Conservation (phyloP, 1,140 invertebrate species). For the Plectus sambesii region DNA sequence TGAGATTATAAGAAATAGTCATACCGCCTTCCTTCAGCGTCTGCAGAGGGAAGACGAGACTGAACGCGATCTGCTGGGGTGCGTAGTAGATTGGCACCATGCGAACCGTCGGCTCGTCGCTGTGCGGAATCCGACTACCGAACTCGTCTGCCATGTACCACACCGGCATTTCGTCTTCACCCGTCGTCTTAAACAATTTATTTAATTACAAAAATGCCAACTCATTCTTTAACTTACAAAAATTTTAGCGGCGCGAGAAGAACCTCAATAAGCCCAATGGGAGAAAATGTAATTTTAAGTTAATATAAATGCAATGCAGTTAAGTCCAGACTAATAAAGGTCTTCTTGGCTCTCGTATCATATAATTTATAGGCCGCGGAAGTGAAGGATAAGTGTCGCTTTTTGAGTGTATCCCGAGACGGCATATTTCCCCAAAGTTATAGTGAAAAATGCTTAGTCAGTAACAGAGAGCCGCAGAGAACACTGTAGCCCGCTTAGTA, state of each 20-base stretch:
- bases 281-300: no score
- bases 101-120: constrained; percentile 65
- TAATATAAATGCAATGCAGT: constrained; percentile 34
- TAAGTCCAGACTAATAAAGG: constrained; percentile 27
- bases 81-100: constrained; percentile 66
- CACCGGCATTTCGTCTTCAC: constrained; percentile 44
- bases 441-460: no score
- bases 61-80: constrained; percentile 59
- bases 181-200: constrained; percentile 29
- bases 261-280: no score
- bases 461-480: no score
- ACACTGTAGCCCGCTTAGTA: no score
- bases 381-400: no score
- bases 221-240: constrained; percentile 14
- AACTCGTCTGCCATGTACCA: constrained; percentile 91
- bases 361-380: no score
- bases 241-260: no score
- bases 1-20: constrained; percentile 21
- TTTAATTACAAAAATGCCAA: constrained; percentile 8
- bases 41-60: constrained; percentile 64
- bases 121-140: constrained; percentile 69
- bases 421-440: no score
- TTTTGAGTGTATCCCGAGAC: no score
- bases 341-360: constrained; percentile 5
- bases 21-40: constrained; percentile 54